phyloP scores from a whole-genome alignment of 1,140 invertebrate species.

The Pseudomyrmex concolor region DNA sequence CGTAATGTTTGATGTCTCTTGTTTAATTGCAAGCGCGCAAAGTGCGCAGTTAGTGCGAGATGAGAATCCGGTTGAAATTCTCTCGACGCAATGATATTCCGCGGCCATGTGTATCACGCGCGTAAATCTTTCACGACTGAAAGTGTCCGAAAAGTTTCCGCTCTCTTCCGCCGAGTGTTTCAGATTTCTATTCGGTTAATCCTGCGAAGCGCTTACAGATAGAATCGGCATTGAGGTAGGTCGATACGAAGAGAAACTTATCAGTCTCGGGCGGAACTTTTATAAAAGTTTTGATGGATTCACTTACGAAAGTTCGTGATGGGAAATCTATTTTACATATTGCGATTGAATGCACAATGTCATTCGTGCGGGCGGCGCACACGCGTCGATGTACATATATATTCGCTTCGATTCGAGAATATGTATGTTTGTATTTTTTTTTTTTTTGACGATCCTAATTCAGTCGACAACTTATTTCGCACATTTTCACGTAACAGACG shows the following conservation, averaged over 20 bases:
- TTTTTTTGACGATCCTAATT: too few relatives aligned
- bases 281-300: slow-evolving; percentile 67
- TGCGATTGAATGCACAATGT: slow-evolving; percentile 52
- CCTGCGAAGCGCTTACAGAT: slow-evolving; percentile 46
- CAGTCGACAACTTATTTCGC: too few relatives aligned
- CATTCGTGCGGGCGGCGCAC: not conserved
- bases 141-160: slow-evolving; percentile 43
- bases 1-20: not conserved
- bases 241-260: slow-evolving; percentile 56
- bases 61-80: slow-evolving; percentile 31
- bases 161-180: slow-evolving; percentile 39
- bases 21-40: slow-evolving; percentile 16
- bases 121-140: slow-evolving; percentile 40
- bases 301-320: slow-evolving; percentile 42
- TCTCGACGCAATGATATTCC: slow-evolving; percentile 38
- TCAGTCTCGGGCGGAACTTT: slow-evolving; percentile 59
- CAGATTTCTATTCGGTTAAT: slow-evolving; percentile 60
- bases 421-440: too few relatives aligned
- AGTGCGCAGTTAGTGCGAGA: slow-evolving; percentile 1
- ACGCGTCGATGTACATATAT: slow-evolving; percentile 2
- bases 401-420: not conserved
- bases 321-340: slow-evolving; percentile 58
- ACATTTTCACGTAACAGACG: too few relatives aligned
- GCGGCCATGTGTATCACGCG: slow-evolving; percentile 36
- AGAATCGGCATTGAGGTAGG: slow-evolving; percentile 57